A percentile compares a stretch with the other conserved stretches of the same genome.
Evolutionary conservation across 2,113 vertebrate genomes (phyloP).

Genomic region (Hypanus sabinus): DNA sequence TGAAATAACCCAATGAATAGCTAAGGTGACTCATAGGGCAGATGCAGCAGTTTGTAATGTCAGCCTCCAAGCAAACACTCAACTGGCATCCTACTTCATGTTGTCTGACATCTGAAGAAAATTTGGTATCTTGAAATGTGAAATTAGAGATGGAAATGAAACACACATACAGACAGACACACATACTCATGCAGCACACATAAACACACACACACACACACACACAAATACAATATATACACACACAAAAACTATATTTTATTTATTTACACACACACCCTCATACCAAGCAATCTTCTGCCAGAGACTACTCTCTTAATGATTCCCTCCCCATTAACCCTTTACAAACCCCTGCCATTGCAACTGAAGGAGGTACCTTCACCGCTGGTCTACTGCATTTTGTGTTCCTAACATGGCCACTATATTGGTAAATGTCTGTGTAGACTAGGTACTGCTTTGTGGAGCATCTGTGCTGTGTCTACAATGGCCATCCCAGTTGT

Average conservation of each 20-base stretch:
- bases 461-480: too few relatives aligned
- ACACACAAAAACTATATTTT: too few relatives aligned
- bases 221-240: background rate
- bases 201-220: background rate
- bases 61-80: background rate
- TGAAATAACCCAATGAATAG: background rate
- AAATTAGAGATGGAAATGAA: background rate
- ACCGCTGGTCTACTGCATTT: too few relatives aligned
- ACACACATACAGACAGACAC: background rate
- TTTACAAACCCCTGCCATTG: too few relatives aligned
- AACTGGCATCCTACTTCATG: background rate
- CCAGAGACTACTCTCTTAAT: too few relatives aligned
- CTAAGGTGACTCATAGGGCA: background rate
- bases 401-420: too few relatives aligned
- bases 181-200: too few relatives aligned
- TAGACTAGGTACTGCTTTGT: too few relatives aligned
- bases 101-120: background rate
- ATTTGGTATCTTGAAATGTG: background rate
- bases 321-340: too few relatives aligned
- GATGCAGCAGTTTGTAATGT: background rate
- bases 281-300: background rate
- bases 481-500: too few relatives aligned
- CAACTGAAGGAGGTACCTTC: too few relatives aligned
- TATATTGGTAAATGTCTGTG: too few relatives aligned
- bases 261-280: background rate